Base-by-base conservation (phyloP, 1,140 invertebrate species). In the Tetramorium simillimum region DNA sequence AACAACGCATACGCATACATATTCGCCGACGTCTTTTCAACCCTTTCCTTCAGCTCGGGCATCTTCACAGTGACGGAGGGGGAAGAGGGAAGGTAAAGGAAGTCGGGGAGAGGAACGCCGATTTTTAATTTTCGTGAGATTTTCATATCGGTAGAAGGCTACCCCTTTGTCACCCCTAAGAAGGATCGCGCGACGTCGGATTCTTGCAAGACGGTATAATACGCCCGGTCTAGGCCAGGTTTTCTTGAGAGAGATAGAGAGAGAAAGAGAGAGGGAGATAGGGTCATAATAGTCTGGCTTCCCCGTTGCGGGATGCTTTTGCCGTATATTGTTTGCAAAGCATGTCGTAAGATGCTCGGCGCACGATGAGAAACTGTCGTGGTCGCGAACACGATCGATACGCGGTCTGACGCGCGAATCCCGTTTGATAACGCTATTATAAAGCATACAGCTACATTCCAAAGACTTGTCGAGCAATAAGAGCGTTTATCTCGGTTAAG, bases 91-190 rank as follows among this genome's bases (percentile, higher is more conserved):
- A 12, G 33, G 51, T 10, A 40, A 21, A 0, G 24, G 18, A 40
- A 9, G 51, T 49, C 12, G 28, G n/a, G 14, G 14, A 24, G 60
- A 18, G 56, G 18, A 18, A 53, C 67, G 82, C 82, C 75, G 87
- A 89, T 89, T 89, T 91, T 91, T 91, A 88, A 91, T 91, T 91
- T 91, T 88, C 76, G 49, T 63, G 33, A 82, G 81, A 90, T 87
- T 87, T 78, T 87, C 73, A 80, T 89, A 77, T 24, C 53, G 40
- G 28, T 40, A 51, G 77, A 84, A 87, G 43, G 62, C 70, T 60
- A 21, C 21, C 37, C 73, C 43, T 80, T 86, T 80, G 87, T 86
- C 69, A 33, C 18, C 24, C 16, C 58, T 67, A 67, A 62, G 24
- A 89, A 65, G 60, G 73, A 89, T 67, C 72, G 69, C 65, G 49